These are phyloP conservation scores for Hyposoter didymator DNA, from an alignment of 2,888 invertebrate species.

Conservation along the genomic window DNA sequence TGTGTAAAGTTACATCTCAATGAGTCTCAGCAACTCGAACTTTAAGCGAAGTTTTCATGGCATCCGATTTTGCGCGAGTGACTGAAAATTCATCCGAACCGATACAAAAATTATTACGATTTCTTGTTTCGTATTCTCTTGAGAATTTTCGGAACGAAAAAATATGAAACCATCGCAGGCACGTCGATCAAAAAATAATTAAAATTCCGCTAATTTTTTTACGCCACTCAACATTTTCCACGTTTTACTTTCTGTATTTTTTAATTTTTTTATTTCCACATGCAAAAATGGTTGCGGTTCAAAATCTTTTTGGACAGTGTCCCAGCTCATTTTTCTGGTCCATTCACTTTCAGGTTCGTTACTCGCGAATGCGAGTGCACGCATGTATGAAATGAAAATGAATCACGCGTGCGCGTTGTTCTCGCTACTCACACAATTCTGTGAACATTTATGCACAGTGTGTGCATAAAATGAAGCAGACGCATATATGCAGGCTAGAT, in stretches of 20 bases:
- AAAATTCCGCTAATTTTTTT: neutral
- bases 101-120: constrained; percentile 3
- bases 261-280: neutral
- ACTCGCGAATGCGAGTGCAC: constrained; percentile 33
- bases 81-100: neutral
- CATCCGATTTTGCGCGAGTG: neutral
- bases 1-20: no score
- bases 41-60: no score
- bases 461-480: constrained; percentile 58
- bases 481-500: constrained; percentile 65
- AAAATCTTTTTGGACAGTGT: constrained; percentile 6
- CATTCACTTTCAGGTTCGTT: constrained; percentile 10
- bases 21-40: no score
- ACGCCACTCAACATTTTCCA: neutral
- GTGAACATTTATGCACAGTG: constrained; percentile 8
- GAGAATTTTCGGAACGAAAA: neutral
- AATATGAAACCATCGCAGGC: neutral
- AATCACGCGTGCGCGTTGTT: constrained; percentile 55
- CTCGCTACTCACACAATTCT: constrained; percentile 8
- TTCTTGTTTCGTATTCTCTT: constrained; percentile 23
- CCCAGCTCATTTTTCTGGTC: neutral
- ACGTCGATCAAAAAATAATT: neutral
- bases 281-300: neutral
- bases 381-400: constrained; percentile 61
- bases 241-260: neutral